Evolutionary conservation across 2,113 vertebrate species (phyloP).

Genomic region (Petaurus breviceps): DNA sequence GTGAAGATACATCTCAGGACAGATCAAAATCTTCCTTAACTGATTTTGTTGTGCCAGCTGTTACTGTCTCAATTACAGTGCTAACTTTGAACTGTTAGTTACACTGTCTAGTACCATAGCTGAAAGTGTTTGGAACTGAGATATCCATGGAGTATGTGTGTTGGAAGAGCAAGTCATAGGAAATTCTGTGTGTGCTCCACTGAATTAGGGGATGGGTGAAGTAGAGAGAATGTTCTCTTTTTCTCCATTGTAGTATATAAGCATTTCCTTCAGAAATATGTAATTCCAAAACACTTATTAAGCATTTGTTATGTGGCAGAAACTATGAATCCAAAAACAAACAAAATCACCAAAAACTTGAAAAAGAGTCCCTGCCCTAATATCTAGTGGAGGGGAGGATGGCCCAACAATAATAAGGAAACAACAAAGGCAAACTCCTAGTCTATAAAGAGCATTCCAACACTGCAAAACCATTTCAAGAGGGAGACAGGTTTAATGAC

Average conservation of each 20-base stretch:
- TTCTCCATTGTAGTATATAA: background rate
- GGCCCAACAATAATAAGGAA: background rate
- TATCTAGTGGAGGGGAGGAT: background rate
- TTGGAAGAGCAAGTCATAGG: background rate
- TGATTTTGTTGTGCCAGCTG: background rate
- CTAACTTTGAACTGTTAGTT: background rate
- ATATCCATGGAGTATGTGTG: background rate
- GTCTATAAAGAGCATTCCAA: background rate
- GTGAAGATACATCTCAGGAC: background rate
- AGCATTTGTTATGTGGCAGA: background rate
- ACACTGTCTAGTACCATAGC: background rate
- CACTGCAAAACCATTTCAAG: background rate
- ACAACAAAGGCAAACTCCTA: background rate
- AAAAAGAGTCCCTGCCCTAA: background rate
- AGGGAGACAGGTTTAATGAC: background rate
- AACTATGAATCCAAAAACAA: background rate
- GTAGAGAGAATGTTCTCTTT: background rate
- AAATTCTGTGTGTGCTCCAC: background rate
- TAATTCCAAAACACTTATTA: background rate
- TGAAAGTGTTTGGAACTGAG: background rate
- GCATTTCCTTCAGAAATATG: background rate
- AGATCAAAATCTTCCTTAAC: background rate
- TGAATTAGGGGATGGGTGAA: background rate
- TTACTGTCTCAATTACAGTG: background rate
- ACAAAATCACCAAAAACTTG: background rate